Evolutionary conservation across 2,113 vertebrate species (phyloP).

Genomic region (Podarcis cretensis): DNA sequence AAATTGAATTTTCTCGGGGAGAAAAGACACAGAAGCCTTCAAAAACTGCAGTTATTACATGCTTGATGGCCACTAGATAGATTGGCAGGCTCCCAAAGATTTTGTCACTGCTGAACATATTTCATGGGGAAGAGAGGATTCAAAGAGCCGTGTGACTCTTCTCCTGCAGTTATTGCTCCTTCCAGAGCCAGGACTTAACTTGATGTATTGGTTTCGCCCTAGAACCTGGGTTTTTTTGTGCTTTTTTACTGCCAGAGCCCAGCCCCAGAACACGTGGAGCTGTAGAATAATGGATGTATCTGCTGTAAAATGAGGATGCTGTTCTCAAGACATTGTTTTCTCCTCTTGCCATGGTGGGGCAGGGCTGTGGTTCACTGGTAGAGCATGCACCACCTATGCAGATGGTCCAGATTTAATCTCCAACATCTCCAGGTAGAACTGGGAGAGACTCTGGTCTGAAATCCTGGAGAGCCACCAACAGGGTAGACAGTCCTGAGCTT

Average conservation of each 20-base stretch:
- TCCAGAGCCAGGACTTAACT: neutral
- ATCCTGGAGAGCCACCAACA: no score
- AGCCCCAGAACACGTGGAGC: neutral
- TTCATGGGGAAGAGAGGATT: neutral
- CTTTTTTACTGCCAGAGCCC: neutral
- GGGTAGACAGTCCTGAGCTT: no score
- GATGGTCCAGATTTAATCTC: no score
- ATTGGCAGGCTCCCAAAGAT: conserved; percentile 29
- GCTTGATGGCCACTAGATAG: conserved; percentile 22
- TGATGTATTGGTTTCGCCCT: conserved; percentile 5
- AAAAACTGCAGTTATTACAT: conserved; percentile 43
- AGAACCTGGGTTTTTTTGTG: neutral
- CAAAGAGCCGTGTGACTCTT: no score
- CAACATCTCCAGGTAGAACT: no score
- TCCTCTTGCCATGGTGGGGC: no score
- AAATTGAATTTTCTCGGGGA: conserved; percentile 21
- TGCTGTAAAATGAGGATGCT: neutral
- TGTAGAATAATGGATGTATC: neutral
- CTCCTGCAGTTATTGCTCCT: neutral
- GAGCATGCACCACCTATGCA: no score
- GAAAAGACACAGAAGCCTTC: conserved; percentile 12
- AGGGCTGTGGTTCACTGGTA: no score
- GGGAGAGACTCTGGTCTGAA: no score
- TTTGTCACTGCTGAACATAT: conserved; percentile 21
- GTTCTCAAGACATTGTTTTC: no score